Evolutionary conservation across 2,113 vertebrate species (phyloP).

Genomic region (Fulmarus glacialis): DNA sequence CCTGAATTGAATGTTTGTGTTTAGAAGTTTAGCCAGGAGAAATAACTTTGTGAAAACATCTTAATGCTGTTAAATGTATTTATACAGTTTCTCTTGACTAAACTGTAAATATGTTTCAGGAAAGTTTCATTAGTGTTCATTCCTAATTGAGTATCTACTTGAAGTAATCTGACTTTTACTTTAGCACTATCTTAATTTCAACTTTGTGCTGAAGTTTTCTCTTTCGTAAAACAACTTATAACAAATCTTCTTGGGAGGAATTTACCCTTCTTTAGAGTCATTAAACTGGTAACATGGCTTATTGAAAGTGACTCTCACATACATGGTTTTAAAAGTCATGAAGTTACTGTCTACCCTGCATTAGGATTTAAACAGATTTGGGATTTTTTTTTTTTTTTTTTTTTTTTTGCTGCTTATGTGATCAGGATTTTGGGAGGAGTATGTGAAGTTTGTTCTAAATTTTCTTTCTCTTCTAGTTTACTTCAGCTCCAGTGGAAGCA

Average conservation of each 20-base stretch:
- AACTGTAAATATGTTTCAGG: background rate
- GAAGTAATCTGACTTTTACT: background rate
- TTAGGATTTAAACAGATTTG: background rate
- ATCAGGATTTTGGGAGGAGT: background rate
- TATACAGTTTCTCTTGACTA: background rate
- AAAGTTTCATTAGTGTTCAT: background rate
- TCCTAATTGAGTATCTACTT: background rate
- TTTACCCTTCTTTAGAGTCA: background rate
- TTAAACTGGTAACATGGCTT: background rate
- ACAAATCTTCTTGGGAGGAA: background rate
- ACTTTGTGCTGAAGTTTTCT: background rate
- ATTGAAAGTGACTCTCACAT: background rate
- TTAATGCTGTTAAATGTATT: background rate
- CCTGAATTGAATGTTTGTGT: background rate
- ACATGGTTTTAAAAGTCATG: background rate
- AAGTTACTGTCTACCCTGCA: background rate
- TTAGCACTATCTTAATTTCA: background rate
- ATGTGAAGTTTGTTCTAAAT: background rate
- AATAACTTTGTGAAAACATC: background rate
- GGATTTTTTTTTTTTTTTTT: background rate
- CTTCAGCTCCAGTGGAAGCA: slow-evolving; percentile 99
- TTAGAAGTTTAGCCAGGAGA: background rate
- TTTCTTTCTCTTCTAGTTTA: slow-evolving; percentile 79
- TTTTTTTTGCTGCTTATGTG: background rate
- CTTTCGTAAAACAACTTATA: background rate